Percentiles rank a stretch among this genome's conserved stretches.
These are phyloP conservation scores for Oikopleura vanhoeffeni DNA, from an alignment of 23 tunicate species.

Conservation along the genomic window DNA sequence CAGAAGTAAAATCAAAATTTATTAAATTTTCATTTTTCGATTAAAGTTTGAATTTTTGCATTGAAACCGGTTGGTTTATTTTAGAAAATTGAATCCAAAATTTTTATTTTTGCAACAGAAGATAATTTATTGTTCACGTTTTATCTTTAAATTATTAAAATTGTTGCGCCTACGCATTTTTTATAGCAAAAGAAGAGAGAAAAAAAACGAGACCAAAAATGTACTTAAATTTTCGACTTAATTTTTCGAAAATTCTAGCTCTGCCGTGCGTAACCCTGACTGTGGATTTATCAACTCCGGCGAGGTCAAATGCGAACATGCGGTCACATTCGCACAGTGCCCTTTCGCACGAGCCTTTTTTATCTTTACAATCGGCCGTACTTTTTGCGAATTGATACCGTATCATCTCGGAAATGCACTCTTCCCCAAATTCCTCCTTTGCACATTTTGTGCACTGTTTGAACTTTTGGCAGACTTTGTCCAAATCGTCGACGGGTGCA, in stretches of 20 bases:
- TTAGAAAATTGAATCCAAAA: no score
- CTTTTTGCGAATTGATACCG: not conserved
- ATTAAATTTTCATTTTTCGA: no score
- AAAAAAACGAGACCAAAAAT: not conserved
- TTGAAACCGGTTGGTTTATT: no score
- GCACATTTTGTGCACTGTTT: slow-evolving; percentile 13
- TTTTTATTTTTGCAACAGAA: no score
- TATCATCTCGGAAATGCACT: slow-evolving; percentile 10
- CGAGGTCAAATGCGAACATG: not conserved
- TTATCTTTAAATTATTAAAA: no score
- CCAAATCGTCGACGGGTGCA: not conserved
- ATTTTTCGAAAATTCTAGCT: no score
- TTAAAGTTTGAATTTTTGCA: no score
- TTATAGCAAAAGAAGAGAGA: no score
- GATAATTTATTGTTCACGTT: no score
- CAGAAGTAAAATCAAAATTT: no score
- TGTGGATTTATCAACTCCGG: not conserved
- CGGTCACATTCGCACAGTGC: slow-evolving; percentile 1
- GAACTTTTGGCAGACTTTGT: slow-evolving; percentile 1
- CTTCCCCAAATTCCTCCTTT: not conserved
- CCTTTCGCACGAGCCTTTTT: not conserved
- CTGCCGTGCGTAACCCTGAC: no score
- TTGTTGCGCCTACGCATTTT: no score
- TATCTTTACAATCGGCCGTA: not conserved
- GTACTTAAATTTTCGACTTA: not conserved